A percentile compares a stretch with the other conserved stretches of the same genome.
phyloP scores from a whole-genome alignment of 1,140 invertebrate species.

The Cydia fagiglandana region DNA sequence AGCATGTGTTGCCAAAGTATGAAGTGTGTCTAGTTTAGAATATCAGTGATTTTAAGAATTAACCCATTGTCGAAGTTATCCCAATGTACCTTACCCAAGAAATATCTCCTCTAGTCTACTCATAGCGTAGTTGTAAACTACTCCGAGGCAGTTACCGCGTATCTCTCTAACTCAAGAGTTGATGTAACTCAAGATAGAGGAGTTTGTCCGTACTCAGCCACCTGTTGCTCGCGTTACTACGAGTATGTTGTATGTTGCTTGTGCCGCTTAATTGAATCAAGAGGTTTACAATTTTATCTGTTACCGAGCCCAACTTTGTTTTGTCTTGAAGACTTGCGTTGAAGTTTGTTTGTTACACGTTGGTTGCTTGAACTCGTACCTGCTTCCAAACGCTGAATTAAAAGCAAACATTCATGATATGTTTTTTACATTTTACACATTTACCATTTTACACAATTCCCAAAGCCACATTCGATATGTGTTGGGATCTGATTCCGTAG shows the following conservation, averaged over 20 bases:
- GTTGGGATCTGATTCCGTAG: neutral
- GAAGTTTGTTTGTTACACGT: neutral
- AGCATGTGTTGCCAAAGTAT: no score
- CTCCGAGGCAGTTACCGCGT: neutral
- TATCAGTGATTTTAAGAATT: no score
- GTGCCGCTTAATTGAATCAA: neutral
- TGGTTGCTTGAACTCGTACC: neutral
- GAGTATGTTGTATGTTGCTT: conserved; percentile 1
- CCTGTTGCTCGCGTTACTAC: conserved; percentile 15
- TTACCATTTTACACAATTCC: no score
- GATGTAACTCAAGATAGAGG: conserved; percentile 20
- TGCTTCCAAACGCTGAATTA: neutral
- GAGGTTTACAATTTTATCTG: conserved; percentile 21
- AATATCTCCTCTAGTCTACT: neutral
- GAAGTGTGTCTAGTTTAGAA: no score
- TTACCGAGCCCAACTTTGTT: neutral
- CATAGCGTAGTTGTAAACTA: neutral
- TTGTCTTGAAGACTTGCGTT: neutral
- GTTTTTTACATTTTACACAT: no score
- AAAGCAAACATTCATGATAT: no score
- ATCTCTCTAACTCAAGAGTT: conserved; percentile 7
- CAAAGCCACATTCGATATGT: no score
- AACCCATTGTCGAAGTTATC: no score
- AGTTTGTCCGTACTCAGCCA: neutral
- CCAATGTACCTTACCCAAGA: neutral